These are phyloP conservation scores for Apotomis turbidana DNA, from an alignment of 2,888 invertebrate species.

Conservation along the genomic window DNA sequence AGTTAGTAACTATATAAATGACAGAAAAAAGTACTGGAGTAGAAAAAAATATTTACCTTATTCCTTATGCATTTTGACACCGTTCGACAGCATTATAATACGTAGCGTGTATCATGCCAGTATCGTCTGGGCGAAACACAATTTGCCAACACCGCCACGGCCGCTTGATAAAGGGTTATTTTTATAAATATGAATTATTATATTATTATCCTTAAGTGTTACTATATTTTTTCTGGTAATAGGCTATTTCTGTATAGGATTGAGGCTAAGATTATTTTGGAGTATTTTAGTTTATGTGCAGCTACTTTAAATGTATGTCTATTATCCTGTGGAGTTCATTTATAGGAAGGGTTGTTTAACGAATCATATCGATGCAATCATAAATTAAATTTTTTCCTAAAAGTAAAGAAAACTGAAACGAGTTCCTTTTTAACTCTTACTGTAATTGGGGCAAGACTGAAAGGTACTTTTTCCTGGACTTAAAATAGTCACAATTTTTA, in stretches of 20 bases:
- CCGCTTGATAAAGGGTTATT: slow-evolving; percentile 66
- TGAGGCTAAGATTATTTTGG: slow-evolving; percentile 6
- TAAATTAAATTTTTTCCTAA: slow-evolving; percentile 2
- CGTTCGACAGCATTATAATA: slow-evolving; percentile 16
- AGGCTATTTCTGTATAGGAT: slow-evolving; percentile 27
- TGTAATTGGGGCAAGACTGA: no score
- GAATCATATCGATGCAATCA: slow-evolving; percentile 9
- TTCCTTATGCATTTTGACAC: slow-evolving; percentile 28
- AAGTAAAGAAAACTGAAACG: no score
- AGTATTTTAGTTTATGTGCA: background rate
- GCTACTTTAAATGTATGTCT: background rate
- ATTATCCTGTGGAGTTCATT: background rate
- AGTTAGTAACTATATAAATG: no score
- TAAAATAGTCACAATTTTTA: slow-evolving; percentile 1
- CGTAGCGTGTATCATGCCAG: slow-evolving; percentile 65
- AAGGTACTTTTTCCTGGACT: no score
- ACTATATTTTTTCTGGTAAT: slow-evolving; percentile 40
- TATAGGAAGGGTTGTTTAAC: background rate
- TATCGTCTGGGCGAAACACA: slow-evolving; percentile 57
- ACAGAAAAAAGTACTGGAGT: no score
- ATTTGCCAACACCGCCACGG: slow-evolving; percentile 55
- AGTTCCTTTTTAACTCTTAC: no score
- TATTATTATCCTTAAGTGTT: slow-evolving; percentile 56
- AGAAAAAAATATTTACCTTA: background rate
- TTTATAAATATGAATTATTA: slow-evolving; percentile 63